Evolutionary conservation across 2,888 invertebrate genomes (phyloP).

Genomic region (Cephonodes hylas): DNA sequence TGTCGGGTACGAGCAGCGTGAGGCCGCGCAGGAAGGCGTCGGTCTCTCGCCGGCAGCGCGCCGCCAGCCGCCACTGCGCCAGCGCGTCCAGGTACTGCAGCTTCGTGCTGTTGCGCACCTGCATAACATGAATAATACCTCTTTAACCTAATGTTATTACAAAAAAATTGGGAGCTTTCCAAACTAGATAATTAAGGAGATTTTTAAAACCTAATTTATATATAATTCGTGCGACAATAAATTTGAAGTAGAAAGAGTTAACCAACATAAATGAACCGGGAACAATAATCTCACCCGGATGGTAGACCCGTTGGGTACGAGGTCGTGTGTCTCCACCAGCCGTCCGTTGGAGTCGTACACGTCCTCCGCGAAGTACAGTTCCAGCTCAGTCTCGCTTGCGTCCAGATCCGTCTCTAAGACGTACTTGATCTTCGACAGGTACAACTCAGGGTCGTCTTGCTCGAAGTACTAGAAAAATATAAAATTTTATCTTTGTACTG

Average conservation of each 20-base stretch:
- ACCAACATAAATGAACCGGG: too few species aligned
- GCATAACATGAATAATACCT: constrained; percentile 21
- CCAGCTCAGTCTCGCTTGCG: constrained; percentile 84
- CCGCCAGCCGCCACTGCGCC: constrained; percentile 93
- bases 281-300: constrained; percentile 74
- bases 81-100: constrained; percentile 92
- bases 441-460: constrained; percentile 96
- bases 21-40: constrained; percentile 95
- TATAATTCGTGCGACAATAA: too few species aligned
- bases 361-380: constrained; percentile 94
- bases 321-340: constrained; percentile 88
- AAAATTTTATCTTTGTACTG: too few species aligned
- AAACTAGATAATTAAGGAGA: too few species aligned
- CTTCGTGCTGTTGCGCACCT: constrained; percentile 88
- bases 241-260: too few species aligned
- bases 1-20: constrained; percentile 94
- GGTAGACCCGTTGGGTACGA: constrained; percentile 91
- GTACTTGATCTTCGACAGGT: constrained; percentile 95
- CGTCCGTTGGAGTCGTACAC: constrained; percentile 90
- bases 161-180: too few species aligned
- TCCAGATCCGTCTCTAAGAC: constrained; percentile 95
- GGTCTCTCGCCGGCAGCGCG: constrained; percentile 90
- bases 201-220: too few species aligned
- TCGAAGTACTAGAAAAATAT: constrained; percentile 88
- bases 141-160: too few species aligned